Percentiles rank a stretch among this genome's conserved stretches.
Conservation (phyloP, 2,113 vertebrate species). For the Nothoprocta perdicaria region DNA sequence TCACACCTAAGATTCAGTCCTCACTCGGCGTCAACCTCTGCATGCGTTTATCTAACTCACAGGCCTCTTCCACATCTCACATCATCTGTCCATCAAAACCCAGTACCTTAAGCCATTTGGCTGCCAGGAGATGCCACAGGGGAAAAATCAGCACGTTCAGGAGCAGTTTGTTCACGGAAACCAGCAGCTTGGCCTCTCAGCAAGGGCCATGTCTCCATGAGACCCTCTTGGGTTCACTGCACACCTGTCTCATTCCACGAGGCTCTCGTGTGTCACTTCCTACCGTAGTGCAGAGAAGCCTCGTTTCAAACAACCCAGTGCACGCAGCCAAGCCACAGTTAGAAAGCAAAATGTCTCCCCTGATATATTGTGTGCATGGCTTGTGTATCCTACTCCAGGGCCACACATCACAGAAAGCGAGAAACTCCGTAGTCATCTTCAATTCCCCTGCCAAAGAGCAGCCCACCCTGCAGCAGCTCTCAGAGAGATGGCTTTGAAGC, state of each 20-base stretch:
- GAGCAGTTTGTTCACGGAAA: neutral
- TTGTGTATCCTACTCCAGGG: neutral
- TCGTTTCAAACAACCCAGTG: neutral
- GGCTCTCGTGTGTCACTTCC: neutral
- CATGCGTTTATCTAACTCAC: fast-evolving
- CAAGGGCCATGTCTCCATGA: fast-evolving
- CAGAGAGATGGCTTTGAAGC: neutral
- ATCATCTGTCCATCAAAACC: fast-evolving
- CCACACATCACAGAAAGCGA: neutral
- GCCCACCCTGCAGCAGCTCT: fast-evolving
- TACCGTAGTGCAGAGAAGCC: fast-evolving
- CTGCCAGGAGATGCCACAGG: neutral
- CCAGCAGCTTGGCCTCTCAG: neutral
- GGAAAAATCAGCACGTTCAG: fast-evolving
- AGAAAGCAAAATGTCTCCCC: neutral
- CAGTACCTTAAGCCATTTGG: neutral
- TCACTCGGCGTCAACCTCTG: neutral
- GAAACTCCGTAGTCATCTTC: neutral
- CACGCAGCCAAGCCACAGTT: neutral
- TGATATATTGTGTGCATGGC: fast-evolving
- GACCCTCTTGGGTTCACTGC: neutral
- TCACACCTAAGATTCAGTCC: neutral
- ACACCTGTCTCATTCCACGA: fast-evolving
- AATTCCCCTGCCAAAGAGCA: neutral
- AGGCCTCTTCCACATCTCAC: fast-evolving